These are phyloP conservation scores for Rhynchotus rufescens DNA, from an alignment of 2,797 vertebrate genomes.

Conservation along the genomic window DNA sequence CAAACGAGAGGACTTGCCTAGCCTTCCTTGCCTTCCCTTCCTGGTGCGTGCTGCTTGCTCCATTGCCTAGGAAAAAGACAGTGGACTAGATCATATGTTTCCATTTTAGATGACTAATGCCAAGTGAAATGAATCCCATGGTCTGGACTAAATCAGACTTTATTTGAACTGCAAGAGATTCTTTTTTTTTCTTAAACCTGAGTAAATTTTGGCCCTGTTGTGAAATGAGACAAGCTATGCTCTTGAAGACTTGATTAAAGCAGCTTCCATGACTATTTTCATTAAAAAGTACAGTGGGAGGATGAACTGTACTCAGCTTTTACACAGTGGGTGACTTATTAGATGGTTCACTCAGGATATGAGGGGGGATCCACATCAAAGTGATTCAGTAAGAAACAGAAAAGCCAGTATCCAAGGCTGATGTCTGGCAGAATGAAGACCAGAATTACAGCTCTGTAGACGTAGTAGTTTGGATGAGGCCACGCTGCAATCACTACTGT, in stretches of 20 bases:
- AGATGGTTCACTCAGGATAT: background rate
- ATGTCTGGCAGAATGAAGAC: background rate
- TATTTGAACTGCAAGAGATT: background rate
- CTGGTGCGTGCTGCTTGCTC: background rate
- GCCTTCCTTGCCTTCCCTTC: background rate
- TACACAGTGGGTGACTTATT: slow-evolving; percentile 48
- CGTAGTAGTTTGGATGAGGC: background rate
- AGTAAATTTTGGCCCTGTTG: background rate
- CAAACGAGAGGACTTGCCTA: background rate
- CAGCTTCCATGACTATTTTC: background rate
- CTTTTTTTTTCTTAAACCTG: background rate
- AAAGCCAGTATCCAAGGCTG: background rate
- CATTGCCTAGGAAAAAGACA: background rate
- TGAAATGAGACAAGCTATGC: background rate
- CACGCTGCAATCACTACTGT: background rate
- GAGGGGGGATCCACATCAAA: slow-evolving; percentile 29
- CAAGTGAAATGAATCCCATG: background rate
- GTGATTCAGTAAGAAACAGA: background rate
- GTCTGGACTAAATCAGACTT: background rate
- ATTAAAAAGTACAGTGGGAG: slow-evolving; percentile 32
- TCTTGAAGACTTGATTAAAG: background rate
- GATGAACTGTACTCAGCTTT: slow-evolving; percentile 14
- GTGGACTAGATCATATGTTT: background rate
- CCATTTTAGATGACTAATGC: background rate
- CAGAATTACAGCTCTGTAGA: background rate